phyloP scores from a whole-genome alignment of 1,140 invertebrate genomes.

The Cephus cinctus region DNA sequence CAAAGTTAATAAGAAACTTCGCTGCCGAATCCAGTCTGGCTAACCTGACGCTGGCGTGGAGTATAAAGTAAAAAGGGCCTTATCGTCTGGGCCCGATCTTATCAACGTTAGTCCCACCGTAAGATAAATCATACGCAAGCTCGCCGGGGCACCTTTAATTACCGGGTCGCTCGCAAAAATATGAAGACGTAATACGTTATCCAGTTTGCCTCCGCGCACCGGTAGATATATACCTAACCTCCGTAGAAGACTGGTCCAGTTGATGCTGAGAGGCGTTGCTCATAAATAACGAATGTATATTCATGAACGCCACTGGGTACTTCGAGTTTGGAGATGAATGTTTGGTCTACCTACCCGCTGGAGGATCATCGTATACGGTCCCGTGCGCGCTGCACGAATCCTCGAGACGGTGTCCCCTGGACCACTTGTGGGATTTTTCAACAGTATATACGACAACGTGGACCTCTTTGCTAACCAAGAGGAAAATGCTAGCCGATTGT shows the following conservation, averaged over 20 bases:
- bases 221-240: conserved; percentile 31
- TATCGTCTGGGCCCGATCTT: conserved; percentile 41
- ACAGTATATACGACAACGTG: no score
- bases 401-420: no score
- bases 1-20: no score
- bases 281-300: conserved; percentile 42
- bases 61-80: no score
- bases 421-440: no score
- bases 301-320: conserved; percentile 37
- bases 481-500: no score
- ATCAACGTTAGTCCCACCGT: conserved; percentile 26
- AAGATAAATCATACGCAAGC: conserved; percentile 39
- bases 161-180: conserved; percentile 42
- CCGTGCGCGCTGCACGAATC: no score
- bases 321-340: conserved; percentile 25
- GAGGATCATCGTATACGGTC: not conserved
- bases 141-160: conserved; percentile 45
- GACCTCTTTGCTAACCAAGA: no score
- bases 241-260: conserved; percentile 25
- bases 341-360: no score
- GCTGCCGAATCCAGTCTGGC: no score
- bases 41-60: no score
- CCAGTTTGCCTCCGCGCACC: conserved; percentile 27
- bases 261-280: conserved; percentile 30
- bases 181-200: conserved; percentile 48